These are phyloP conservation scores for Sebastes trivittatus DNA, from an alignment of 2,797 vertebrate species.

Conservation along the genomic window DNA sequence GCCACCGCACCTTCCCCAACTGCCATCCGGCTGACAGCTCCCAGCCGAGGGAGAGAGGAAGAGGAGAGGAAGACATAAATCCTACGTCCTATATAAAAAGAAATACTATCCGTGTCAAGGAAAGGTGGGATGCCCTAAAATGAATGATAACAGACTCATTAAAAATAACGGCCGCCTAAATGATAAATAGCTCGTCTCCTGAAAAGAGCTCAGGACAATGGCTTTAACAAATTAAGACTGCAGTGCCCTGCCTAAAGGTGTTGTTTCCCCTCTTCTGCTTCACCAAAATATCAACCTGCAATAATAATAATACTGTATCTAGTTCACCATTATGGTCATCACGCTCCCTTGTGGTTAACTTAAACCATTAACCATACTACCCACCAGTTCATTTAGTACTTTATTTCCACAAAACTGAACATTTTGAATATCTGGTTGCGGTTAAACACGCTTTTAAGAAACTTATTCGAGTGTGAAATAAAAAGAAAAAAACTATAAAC, in stretches of 20 bases:
- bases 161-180: conserved; percentile 86
- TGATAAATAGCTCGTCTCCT: conserved; percentile 83
- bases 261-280: conserved; percentile 58
- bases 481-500: conserved; percentile 30
- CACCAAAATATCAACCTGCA: conserved; percentile 65
- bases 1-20: conserved; percentile 51
- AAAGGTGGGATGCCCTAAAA: conserved; percentile 90
- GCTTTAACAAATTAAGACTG: conserved; percentile 83
- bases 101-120: conserved; percentile 88
- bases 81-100: conserved; percentile 88
- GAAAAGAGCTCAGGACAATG: conserved; percentile 82
- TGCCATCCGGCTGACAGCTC: conserved; percentile 74
- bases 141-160: conserved; percentile 91
- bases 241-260: conserved; percentile 74
- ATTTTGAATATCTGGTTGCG: neutral
- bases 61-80: conserved; percentile 83
- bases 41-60: conserved; percentile 63
- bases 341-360: conserved; percentile 37
- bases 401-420: neutral
- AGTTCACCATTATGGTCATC: conserved; percentile 48
- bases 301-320: conserved; percentile 53
- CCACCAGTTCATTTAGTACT: conserved; percentile 33
- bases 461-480: conserved; percentile 36
- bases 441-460: conserved; percentile 24
- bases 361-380: neutral